Evolutionary conservation across 1,140 invertebrate species (phyloP), one percentile per base, ranked within the genome.

Genomic region (Steinernema khuongi): DNA sequence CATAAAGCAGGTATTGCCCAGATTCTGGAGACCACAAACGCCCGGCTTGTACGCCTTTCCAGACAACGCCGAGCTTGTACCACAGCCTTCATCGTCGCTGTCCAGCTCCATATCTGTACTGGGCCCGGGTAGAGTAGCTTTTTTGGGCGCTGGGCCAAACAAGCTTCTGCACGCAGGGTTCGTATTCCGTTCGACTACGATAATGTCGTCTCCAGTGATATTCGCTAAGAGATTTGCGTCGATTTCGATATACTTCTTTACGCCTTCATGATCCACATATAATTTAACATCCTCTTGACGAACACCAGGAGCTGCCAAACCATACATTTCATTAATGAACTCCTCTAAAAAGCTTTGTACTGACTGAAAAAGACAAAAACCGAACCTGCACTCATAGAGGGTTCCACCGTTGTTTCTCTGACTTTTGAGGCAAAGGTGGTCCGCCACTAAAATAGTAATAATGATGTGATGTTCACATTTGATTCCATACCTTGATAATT

Each of bases 1-100:
- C 82, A 85, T 90, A 79, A 90, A 90, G 79, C 90, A 90, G 0
- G 89, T 90, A 81, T 90, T 90, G 28, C 89, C 89, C 30, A 90
- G 82, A 81, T 90, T 90, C 19, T 83, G 81, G 11, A 83, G 77
- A 4, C 81, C 81, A 32, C 81, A 82, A 1, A 81, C 32, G 2
- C 81, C 81, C 0, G 67, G 75, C 28, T 33, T 43, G 22, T 66
- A 71, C 28, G 19, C n/a, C 11, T 71, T 31, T 32, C 41, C 33
- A 1, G 4, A 22, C 11, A 22, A 60, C 26, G 14, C 36, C 36
- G n/a, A n/a, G 36, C 7, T 11, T 7, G 36, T n/a, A n/a, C n/a
- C n/a, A n/a, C n/a, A 41, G 7, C n/a, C 36, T 41, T 41, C 36
- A n/a, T 41, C 36, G 36, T 41, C 36, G 36, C 36, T 41, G 36